Evolutionary conservation across 2,888 invertebrate genomes (phyloP).

Genomic region (Leptinotarsa tumamoca): DNA sequence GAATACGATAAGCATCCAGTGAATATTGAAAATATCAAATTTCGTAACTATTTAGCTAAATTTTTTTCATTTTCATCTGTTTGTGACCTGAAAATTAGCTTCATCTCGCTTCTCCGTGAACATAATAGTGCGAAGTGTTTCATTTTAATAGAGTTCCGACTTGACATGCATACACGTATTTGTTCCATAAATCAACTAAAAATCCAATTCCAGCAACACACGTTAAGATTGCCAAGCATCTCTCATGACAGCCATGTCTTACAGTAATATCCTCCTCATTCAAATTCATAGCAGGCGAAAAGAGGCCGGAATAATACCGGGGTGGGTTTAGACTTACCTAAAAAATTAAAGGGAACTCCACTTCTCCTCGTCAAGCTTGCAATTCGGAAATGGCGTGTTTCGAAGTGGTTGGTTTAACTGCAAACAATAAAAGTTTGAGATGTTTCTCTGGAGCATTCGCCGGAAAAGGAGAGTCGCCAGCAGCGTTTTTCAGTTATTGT

Average conservation of each 20-base stretch:
- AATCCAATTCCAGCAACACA: slow-evolving; percentile 50
- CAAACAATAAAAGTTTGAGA: not conserved
- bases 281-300: slow-evolving; percentile 48
- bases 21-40: not conserved
- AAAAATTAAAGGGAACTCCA: slow-evolving; percentile 34
- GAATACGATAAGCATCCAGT: not conserved
- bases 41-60: no score
- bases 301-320: slow-evolving; percentile 38
- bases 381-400: not conserved
- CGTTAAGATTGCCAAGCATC: slow-evolving; percentile 40
- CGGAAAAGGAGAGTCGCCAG: not conserved
- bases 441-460: not conserved
- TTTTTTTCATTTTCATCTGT: no score
- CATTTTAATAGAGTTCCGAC: slow-evolving; percentile 43
- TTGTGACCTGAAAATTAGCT: not conserved
- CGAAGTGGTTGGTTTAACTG: not conserved
- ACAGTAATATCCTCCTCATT: slow-evolving; percentile 45
- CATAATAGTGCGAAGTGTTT: slow-evolving; percentile 44
- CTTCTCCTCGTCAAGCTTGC: slow-evolving; percentile 1
- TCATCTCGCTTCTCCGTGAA: slow-evolving; percentile 26
- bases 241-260: slow-evolving; percentile 41
- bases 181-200: slow-evolving; percentile 52
- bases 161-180: slow-evolving; percentile 51
- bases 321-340: slow-evolving; percentile 35
- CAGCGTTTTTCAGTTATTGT: not conserved